phyloP scores from a whole-genome alignment of 2,113 vertebrate species.

The Perccottus glenii region DNA sequence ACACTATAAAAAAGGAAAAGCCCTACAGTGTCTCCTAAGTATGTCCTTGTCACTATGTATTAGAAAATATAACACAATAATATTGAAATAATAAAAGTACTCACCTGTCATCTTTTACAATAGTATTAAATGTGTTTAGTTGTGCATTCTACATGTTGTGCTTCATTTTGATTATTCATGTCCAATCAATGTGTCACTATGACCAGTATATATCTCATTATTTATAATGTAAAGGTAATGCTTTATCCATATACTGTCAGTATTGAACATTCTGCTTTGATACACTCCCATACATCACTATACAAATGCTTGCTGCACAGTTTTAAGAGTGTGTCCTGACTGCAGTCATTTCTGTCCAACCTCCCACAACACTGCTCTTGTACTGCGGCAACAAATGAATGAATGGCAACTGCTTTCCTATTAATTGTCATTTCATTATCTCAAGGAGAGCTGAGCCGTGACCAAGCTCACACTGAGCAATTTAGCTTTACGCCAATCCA shows the following conservation, averaged over 20 bases:
- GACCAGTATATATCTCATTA: too few relatives aligned
- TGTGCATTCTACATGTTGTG: too few relatives aligned
- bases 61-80: too few relatives aligned
- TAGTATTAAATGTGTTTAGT: too few relatives aligned
- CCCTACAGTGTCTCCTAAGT: too few relatives aligned
- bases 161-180: too few relatives aligned
- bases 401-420: slow-evolving; percentile 74
- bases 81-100: too few relatives aligned
- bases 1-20: too few relatives aligned
- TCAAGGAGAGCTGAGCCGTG: slow-evolving; percentile 79
- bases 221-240: slow-evolving; percentile 1
- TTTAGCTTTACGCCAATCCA: slow-evolving; percentile 76
- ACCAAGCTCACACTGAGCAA: slow-evolving; percentile 77
- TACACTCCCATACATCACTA: slow-evolving; percentile 4
- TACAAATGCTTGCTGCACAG: slow-evolving; percentile 28
- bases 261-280: slow-evolving; percentile 7
- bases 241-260: slow-evolving; percentile 6
- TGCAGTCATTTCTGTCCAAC: slow-evolving; percentile 39
- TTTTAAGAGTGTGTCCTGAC: slow-evolving; percentile 21
- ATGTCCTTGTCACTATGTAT: too few relatives aligned
- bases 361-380: slow-evolving; percentile 41
- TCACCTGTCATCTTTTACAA: too few relatives aligned
- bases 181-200: too few relatives aligned
- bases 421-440: slow-evolving; percentile 85
- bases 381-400: slow-evolving; percentile 68